Percentiles rank a stretch among this genome's conserved stretches.
Evolutionary conservation across 2,797 vertebrate genomes (phyloP).

Genomic region (Bothrops alternatus): DNA sequence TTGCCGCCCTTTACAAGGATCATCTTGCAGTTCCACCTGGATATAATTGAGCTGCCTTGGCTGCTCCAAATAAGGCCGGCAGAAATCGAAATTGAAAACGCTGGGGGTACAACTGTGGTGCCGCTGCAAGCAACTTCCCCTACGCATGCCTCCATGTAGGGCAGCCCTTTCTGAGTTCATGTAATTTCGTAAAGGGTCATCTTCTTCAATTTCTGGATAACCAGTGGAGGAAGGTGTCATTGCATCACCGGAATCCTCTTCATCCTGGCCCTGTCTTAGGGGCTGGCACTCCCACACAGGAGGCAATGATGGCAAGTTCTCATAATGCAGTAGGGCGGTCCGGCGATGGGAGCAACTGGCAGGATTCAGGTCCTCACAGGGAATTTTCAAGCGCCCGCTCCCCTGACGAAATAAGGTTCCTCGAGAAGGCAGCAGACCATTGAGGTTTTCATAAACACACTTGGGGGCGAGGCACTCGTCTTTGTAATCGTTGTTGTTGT

Average conservation of each 20-base stretch:
- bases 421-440: constrained; percentile 69
- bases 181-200: constrained; percentile 86
- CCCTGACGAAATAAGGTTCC: constrained; percentile 53
- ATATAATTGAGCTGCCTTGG: constrained; percentile 96
- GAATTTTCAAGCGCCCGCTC: constrained; percentile 74
- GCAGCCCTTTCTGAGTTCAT: constrained; percentile 76
- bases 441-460: constrained; percentile 88
- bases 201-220: constrained; percentile 77
- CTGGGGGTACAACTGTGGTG: constrained; percentile 62
- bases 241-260: constrained; percentile 76
- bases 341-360: constrained; percentile 75
- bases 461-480: constrained; percentile 64
- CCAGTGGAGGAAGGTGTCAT: constrained; percentile 82
- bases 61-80: constrained; percentile 73
- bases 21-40: constrained; percentile 93
- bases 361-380: constrained; percentile 74
- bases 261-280: constrained; percentile 72
- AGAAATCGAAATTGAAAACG: constrained; percentile 94
- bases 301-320: constrained; percentile 93
- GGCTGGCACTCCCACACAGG: constrained; percentile 93
- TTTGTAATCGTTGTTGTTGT: constrained; percentile 81
- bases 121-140: constrained; percentile 60
- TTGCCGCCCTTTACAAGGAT: constrained; percentile 68
- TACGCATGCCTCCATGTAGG: constrained; percentile 65
- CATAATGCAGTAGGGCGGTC: constrained; percentile 89